Base-by-base conservation (phyloP, 2,888 invertebrate genomes). In the Platycheirus rosarum region DNA sequence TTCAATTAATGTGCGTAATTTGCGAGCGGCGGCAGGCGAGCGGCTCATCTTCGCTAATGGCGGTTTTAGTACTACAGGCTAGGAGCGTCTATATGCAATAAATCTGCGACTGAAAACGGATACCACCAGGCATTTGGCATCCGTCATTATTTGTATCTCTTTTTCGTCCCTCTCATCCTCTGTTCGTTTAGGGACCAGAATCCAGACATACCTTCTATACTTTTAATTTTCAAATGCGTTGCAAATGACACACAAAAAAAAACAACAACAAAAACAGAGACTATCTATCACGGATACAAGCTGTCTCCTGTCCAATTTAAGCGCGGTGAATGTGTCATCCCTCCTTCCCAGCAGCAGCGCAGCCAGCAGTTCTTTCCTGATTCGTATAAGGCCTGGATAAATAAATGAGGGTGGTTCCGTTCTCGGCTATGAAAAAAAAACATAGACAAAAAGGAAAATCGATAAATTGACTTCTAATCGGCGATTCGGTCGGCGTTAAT, bases 391-490 rank as follows among this genome's bases (percentile, higher is more conserved):
- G 35, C 20, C 35, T 40, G 29, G 63, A 60, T 60, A 65, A 70
- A 70, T 77, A 77, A 77, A 82, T 73, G 82, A 82, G 76, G 71
- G 82, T 77, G 63, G 77, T 69, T 79, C 42, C 42, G 35, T 68
- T 55, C 20, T 5, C 60, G 9, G 18, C 29, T 37, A 14, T 42
- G 37, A 57, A 37, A 13, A 2, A n/a, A 40, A 18, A 57, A 57
- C 35, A 65, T 76, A 75, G 69, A 80, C 75, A 71, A 68, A 76
- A 55, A 70, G 40, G 18, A 77, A 77, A 82, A 82, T 82, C 82
- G 77, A 82, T 82, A 82, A 82, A 82, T 82, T 82, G 82, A 82
- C 82, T 82, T 82, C 77, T 82, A 77, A 82, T 82, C 82, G 82
- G 75, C 75, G 70, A 75, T 70, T 49, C 75, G 65, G 40, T 66